phyloP scores from a whole-genome alignment of 2,888 invertebrate genomes.

The Exephanes ischioxanthus region DNA sequence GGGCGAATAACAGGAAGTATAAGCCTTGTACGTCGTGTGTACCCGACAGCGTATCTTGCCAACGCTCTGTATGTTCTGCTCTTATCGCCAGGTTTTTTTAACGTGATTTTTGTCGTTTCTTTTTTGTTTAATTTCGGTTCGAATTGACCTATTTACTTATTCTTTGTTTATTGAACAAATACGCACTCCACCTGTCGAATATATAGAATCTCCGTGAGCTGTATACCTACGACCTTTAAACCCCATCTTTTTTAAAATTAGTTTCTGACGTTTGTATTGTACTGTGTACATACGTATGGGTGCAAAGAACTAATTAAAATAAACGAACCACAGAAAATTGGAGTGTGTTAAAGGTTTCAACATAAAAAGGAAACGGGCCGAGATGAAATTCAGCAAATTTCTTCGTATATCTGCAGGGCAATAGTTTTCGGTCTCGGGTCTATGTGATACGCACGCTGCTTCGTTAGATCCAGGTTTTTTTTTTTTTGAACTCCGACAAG shows the following conservation, averaged over 20 bases:
- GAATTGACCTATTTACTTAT: background rate
- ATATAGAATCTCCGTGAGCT: background rate
- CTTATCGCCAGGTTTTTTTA: conserved; percentile 22
- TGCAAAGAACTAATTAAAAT: background rate
- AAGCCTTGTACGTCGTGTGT: conserved; percentile 4
- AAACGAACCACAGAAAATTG: conserved; percentile 11
- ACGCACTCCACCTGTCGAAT: background rate
- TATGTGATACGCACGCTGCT: background rate
- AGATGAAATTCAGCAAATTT: conserved; percentile 44
- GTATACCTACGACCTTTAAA: background rate
- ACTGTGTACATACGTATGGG: background rate
- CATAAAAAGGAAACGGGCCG: conserved; percentile 26
- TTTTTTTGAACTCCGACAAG: conserved; percentile 17
- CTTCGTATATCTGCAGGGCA: background rate
- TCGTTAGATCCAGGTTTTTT: conserved; percentile 8
- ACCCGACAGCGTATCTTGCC: background rate
- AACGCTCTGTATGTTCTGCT: background rate
- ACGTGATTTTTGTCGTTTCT: conserved; percentile 3
- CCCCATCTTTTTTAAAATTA: conserved; percentile 9
- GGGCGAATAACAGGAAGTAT: conserved; percentile 24
- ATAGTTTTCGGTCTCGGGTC: background rate
- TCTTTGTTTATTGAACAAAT: background rate
- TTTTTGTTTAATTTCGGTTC: background rate
- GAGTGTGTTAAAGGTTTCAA: background rate
- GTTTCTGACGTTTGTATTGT: background rate